Evolutionary conservation across 1,140 invertebrate genomes (phyloP).

Genomic region (Pseudobourletiella spinata): DNA sequence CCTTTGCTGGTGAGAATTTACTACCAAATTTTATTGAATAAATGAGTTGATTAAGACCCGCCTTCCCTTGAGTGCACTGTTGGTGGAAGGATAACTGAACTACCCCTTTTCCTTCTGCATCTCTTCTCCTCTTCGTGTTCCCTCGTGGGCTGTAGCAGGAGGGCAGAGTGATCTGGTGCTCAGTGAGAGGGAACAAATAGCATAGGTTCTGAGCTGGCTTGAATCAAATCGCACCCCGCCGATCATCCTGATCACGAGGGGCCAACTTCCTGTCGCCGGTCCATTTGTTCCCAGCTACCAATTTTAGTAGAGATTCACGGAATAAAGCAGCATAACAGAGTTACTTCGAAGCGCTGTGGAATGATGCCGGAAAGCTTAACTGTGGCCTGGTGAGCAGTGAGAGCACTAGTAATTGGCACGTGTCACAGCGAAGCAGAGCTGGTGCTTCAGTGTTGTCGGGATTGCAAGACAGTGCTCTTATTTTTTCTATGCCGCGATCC

Average conservation of each 20-base stretch:
- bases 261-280: constrained; percentile 1
- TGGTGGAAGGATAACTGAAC: not conserved
- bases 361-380: no score
- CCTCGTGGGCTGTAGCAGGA: no score
- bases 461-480: no score
- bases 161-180: not conserved
- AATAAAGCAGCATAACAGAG: no score
- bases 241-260: not conserved
- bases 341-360: no score
- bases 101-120: no score
- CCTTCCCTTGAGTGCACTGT: not conserved
- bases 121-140: no score
- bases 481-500: no score
- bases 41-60: not conserved
- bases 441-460: no score
- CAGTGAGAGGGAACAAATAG: not conserved
- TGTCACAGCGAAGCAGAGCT: not conserved
- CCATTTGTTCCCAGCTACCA: constrained; percentile 4
- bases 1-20: not conserved
- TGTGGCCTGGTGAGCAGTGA: no score
- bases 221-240: not conserved
- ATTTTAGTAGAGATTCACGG: no score
- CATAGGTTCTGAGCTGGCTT: not conserved
- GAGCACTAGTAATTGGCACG: not conserved
- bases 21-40: not conserved